Percentiles rank a stretch among this genome's conserved stretches.
phyloP scores from a whole-genome alignment of 2,888 invertebrate species.

The Galeruca laticollis region DNA sequence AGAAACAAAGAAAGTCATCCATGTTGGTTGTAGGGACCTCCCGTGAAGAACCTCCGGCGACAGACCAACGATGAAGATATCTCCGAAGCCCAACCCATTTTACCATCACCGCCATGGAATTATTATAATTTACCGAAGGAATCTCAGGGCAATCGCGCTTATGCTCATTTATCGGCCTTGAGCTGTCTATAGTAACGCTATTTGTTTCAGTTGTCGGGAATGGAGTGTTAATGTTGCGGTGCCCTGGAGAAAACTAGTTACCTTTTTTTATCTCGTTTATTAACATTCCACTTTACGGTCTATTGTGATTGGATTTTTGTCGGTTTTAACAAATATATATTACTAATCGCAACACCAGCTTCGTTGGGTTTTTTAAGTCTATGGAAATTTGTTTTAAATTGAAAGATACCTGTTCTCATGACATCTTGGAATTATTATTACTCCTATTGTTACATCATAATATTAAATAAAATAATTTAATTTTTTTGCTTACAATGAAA shows the following conservation, averaged over 20 bases:
- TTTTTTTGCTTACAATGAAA: no score
- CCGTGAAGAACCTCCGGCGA: constrained; percentile 61
- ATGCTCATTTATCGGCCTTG: constrained; percentile 21
- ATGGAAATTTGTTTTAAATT: no score
- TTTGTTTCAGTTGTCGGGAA: constrained; percentile 7
- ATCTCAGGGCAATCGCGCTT: constrained; percentile 50
- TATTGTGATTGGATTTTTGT: no score
- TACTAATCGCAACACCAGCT: no score
- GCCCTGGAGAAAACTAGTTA: not conserved
- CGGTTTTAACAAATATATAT: no score
- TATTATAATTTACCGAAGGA: constrained; percentile 62
- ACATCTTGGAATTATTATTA: no score
- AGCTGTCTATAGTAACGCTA: constrained; percentile 5
- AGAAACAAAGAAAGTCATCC: constrained; percentile 33
- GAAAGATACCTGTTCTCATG: no score
- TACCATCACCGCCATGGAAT: constrained; percentile 56
- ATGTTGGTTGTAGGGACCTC: constrained; percentile 54
- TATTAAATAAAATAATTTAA: no score
- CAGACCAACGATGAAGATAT: constrained; percentile 63
- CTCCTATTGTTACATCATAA: no score
- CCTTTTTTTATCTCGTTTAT: no score
- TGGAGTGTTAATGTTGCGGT: constrained; percentile 12
- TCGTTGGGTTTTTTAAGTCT: no score
- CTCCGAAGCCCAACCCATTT: constrained; percentile 59
- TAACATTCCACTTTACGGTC: no score